Conservation (phyloP, 2,113 vertebrate species). For the Parus major region DNA sequence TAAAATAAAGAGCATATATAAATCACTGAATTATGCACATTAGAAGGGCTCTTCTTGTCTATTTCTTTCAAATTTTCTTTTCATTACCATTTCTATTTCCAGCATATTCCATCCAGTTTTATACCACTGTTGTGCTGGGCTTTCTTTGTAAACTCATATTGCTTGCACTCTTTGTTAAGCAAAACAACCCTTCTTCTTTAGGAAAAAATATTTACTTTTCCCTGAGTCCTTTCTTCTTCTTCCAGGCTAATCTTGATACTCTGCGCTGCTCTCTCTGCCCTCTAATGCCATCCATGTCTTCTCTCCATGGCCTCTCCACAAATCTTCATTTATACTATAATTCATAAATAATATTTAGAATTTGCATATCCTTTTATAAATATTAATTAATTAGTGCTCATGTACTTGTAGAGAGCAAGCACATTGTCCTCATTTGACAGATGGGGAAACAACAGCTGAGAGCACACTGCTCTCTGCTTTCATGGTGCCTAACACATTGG, state of each 20-base stretch:
- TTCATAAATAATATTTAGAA: slow-evolving; percentile 39
- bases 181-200: background rate
- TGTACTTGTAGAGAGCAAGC: slow-evolving; percentile 17
- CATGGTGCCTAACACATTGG: background rate
- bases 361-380: slow-evolving; percentile 48
- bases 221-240: background rate
- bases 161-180: background rate
- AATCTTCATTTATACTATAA: slow-evolving; percentile 17
- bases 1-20: background rate
- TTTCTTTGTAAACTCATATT: background rate
- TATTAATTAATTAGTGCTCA: slow-evolving; percentile 43
- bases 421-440: slow-evolving; percentile 27
- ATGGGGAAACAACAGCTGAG: slow-evolving; percentile 37
- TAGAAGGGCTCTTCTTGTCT: background rate
- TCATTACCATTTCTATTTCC: background rate
- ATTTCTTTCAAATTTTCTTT: background rate
- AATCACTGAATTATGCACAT: background rate
- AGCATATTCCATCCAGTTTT: background rate
- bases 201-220: background rate
- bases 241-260: background rate
- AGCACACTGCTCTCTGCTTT: background rate
- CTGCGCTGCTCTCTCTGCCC: background rate
- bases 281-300: background rate
- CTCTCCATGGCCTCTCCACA: background rate
- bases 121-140: background rate